Evolutionary conservation across 2,113 vertebrate species (phyloP).

Genomic region (Merops nubicus): DNA sequence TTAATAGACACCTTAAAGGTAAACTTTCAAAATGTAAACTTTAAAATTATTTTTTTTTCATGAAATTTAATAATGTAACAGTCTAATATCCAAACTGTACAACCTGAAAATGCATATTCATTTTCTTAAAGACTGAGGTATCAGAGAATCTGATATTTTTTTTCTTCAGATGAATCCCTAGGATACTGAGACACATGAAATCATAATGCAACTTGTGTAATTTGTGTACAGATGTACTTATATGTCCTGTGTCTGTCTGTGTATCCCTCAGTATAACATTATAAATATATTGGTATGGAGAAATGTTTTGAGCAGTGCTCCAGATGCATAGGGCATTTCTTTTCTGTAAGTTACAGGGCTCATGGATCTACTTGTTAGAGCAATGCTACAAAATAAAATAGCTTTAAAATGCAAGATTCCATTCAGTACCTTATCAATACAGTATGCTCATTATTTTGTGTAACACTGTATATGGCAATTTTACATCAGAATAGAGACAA

Average conservation of each 20-base stretch:
- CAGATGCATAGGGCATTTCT: neutral
- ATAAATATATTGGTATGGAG: neutral
- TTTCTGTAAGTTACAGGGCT: neutral
- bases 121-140: neutral
- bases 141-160: neutral
- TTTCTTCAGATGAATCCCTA: neutral
- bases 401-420: neutral
- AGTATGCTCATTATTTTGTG: neutral
- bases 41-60: neutral
- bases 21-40: neutral
- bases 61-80: neutral
- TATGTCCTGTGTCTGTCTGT: neutral
- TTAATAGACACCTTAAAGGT: neutral
- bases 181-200: neutral
- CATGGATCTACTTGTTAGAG: neutral
- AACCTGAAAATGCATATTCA: neutral
- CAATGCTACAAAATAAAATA: neutral
- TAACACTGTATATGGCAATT: neutral
- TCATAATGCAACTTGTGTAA: neutral
- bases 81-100: neutral
- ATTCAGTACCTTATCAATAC: neutral
- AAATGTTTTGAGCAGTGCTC: neutral
- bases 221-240: neutral
- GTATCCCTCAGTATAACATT: rapidly evolving
- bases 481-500: neutral